Evolutionary conservation across 1,140 invertebrate genomes (phyloP).

Genomic region (Chrysomallon squamiferum): DNA sequence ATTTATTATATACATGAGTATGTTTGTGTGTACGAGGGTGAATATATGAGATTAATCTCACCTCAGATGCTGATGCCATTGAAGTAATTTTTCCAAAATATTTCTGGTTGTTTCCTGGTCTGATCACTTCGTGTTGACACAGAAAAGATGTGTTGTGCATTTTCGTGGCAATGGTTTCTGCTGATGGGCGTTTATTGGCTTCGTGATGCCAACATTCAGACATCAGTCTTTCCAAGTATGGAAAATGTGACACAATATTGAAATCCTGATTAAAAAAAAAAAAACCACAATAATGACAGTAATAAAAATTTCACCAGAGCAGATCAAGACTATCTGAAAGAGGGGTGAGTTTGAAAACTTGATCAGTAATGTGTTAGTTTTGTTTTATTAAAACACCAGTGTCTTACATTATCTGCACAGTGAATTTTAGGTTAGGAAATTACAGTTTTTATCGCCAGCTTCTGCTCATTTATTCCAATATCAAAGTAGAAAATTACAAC

Average conservation of each 20-base stretch:
- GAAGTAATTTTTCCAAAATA: slow-evolving; percentile 12
- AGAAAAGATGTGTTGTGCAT: slow-evolving; percentile 39
- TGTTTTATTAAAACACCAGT: no score
- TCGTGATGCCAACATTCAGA: slow-evolving; percentile 32
- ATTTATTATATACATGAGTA: no score
- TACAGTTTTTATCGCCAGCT: no score
- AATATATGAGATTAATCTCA: no score
- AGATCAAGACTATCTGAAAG: not conserved
- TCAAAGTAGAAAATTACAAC: no score
- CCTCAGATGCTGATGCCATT: slow-evolving; percentile 17
- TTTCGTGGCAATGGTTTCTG: slow-evolving; percentile 19
- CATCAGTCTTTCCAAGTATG: slow-evolving; percentile 44
- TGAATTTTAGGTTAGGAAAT: no score
- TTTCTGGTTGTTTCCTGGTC: not conserved
- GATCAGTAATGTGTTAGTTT: not conserved
- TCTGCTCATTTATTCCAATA: no score
- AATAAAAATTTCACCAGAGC: not conserved
- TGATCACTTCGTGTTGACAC: slow-evolving; percentile 25
- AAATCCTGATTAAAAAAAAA: slow-evolving; percentile 42
- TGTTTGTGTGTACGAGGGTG: no score
- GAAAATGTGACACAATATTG: slow-evolving; percentile 42
- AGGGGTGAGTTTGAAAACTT: not conserved
- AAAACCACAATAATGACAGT: not conserved
- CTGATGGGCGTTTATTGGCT: slow-evolving; percentile 33
- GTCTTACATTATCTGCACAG: no score